phyloP scores from a whole-genome alignment of 2,797 vertebrate genomes.

The Lacerta bilineata region DNA sequence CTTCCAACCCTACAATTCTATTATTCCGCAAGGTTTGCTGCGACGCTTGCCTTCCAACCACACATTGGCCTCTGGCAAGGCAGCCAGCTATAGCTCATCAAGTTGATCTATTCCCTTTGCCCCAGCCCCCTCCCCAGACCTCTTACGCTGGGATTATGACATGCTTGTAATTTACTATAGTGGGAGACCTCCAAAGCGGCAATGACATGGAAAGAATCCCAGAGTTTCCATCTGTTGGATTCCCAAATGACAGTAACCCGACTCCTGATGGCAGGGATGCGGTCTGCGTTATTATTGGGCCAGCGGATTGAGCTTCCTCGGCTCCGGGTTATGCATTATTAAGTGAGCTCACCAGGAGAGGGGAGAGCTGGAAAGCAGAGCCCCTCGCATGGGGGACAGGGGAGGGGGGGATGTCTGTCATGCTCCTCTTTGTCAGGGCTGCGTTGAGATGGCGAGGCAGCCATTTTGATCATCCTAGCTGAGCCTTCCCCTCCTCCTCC shows the following conservation, averaged over 20 bases:
- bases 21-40: no score
- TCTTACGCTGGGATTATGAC: conserved; percentile 66
- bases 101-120: conserved; percentile 40
- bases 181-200: conserved; percentile 69
- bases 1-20: no score
- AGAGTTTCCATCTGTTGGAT: conserved; percentile 77
- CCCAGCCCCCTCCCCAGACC: conserved; percentile 15
- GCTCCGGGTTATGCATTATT: conserved; percentile 73
- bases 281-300: conserved; percentile 60
- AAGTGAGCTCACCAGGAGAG: conserved; percentile 43
- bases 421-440: not conserved
- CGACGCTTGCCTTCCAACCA: not conserved
- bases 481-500: not conserved
- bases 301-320: conserved; percentile 53
- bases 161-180: conserved; percentile 73
- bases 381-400: conserved; percentile 44
- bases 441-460: not conserved
- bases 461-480: conserved; percentile 29
- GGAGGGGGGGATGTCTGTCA: conserved; percentile 32
- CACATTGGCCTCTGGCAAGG: not conserved
- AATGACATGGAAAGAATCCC: conserved; percentile 78
- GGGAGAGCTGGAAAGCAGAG: conserved; percentile 13
- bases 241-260: conserved; percentile 75
- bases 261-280: conserved; percentile 26
- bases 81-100: conserved; percentile 29